Evolutionary conservation across 2,113 vertebrate genomes (phyloP).

Genomic region (Dasyornis broadbenti): DNA sequence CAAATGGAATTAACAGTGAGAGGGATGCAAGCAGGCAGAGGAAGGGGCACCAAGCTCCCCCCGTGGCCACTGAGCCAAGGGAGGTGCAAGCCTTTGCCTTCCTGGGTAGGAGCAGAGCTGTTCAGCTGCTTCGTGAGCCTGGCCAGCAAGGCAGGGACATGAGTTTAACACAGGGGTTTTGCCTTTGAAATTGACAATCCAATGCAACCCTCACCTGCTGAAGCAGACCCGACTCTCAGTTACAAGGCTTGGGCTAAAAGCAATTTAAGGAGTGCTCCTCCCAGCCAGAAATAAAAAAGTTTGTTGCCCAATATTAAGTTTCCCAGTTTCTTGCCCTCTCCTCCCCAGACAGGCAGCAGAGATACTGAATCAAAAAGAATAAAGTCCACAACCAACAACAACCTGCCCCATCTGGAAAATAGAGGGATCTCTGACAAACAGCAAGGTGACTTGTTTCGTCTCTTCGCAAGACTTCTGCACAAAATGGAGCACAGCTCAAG

Average conservation of each 20-base stretch:
- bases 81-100: background rate
- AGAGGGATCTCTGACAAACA: background rate
- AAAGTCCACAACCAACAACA: background rate
- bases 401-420: background rate
- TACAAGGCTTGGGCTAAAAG: background rate
- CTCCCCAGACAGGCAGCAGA: background rate
- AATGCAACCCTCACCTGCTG: background rate
- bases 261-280: background rate
- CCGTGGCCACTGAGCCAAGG: fast-evolving
- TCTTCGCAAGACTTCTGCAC: background rate
- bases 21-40: fast-evolving
- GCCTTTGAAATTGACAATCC: background rate
- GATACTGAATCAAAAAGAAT: background rate
- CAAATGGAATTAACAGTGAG: background rate
- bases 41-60: background rate
- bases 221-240: background rate
- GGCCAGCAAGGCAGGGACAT: background rate
- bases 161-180: fast-evolving
- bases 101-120: fast-evolving
- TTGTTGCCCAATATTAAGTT: background rate
- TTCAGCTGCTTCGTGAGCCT: background rate
- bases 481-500: background rate
- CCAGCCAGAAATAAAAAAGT: background rate
- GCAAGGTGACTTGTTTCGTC: background rate
- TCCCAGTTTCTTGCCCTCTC: background rate